Conservation (phyloP, 2,888 invertebrate species). For the Pocota personata region DNA sequence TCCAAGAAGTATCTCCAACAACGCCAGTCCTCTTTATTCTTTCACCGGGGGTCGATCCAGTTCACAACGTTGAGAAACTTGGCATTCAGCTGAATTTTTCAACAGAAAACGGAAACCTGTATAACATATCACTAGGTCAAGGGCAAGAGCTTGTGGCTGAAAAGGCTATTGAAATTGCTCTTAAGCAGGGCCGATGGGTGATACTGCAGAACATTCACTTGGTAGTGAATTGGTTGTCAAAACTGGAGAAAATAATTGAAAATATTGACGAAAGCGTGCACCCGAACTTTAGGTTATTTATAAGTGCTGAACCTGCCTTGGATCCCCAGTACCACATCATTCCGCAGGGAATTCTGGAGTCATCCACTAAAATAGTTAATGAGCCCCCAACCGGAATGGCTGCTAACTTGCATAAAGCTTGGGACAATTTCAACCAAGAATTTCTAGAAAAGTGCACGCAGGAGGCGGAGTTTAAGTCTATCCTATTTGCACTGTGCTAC, state of each 20-base stretch:
- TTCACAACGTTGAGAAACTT: slow-evolving; percentile 89
- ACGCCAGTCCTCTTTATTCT: slow-evolving; percentile 97
- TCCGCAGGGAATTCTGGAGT: slow-evolving; percentile 95
- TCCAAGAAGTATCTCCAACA: slow-evolving; percentile 91
- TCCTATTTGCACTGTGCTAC: slow-evolving; percentile 95
- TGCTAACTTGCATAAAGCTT: slow-evolving; percentile 96
- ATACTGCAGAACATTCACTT: slow-evolving; percentile 96
- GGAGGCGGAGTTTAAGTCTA: slow-evolving; percentile 96
- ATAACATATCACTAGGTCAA: slow-evolving; percentile 96
- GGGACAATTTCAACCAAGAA: slow-evolving; percentile 96
- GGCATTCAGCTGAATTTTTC: slow-evolving; percentile 92
- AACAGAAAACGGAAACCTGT: slow-evolving; percentile 90
- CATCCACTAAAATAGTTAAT: slow-evolving; percentile 97
- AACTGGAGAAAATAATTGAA: slow-evolving; percentile 95
- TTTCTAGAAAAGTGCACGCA: slow-evolving; percentile 95
- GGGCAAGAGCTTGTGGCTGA: slow-evolving; percentile 97
- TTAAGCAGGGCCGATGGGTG: slow-evolving; percentile 91
- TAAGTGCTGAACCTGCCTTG: slow-evolving; percentile 95
- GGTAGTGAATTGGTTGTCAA: slow-evolving; percentile 94
- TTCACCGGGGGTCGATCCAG: slow-evolving; percentile 96
- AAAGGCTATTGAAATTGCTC: slow-evolving; percentile 90
- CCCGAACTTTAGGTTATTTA: slow-evolving; percentile 87
- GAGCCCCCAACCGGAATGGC: slow-evolving; percentile 98
- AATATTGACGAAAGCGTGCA: slow-evolving; percentile 88
- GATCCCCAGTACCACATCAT: slow-evolving; percentile 87